A percentile compares a stretch with the other conserved stretches of the same genome.
These are phyloP conservation scores for Zeugodacus cucurbitae DNA, from an alignment of 1,140 invertebrate genomes.

Conservation along the genomic window DNA sequence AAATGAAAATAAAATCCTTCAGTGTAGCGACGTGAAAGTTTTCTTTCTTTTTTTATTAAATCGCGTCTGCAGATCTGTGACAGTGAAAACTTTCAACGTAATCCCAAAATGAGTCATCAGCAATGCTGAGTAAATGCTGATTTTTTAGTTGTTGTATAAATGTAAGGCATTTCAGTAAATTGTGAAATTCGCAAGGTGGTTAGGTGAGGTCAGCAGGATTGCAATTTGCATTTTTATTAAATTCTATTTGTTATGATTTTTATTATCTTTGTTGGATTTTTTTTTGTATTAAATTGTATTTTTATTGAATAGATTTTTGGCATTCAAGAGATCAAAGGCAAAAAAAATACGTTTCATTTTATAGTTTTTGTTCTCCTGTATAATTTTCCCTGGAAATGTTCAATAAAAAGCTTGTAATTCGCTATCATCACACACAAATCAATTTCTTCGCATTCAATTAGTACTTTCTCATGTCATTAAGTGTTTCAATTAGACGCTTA, in stretches of 20 bases:
- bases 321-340: no score
- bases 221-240: no score
- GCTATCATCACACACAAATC: neutral
- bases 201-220: no score
- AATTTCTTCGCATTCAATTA: neutral
- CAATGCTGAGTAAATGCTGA: neutral
- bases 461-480: neutral
- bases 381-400: no score
- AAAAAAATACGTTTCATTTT: no score
- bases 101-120: neutral
- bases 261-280: no score
- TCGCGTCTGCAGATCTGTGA: neutral
- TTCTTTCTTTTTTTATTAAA: neutral
- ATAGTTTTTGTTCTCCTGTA: no score
- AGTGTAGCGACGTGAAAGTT: neutral
- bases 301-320: no score
- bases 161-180: neutral
- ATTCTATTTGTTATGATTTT: no score
- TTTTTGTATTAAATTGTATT: no score
- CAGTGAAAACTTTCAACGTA: constrained; percentile 9
- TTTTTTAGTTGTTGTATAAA: neutral
- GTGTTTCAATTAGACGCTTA: neutral
- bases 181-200: neutral
- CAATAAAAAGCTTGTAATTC: no score
- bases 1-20: neutral